Evolutionary conservation across 2,797 vertebrate species (phyloP).

Genomic region (Oophaga sylvatica): DNA sequence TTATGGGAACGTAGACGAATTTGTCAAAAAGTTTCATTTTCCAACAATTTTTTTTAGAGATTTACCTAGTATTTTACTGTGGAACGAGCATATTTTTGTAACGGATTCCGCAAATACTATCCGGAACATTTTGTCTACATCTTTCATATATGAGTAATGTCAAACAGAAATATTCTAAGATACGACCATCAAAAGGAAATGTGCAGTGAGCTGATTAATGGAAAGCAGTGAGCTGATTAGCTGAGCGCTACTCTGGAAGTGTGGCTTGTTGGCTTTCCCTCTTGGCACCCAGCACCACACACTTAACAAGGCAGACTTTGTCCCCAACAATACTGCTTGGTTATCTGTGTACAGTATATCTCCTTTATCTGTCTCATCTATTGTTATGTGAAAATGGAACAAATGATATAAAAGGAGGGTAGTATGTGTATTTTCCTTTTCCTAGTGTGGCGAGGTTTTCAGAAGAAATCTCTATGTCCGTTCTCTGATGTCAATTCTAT

Average conservation of each 20-base stretch:
- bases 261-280: neutral
- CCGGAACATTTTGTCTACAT: neutral
- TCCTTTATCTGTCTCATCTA: neutral
- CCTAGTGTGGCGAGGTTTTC: neutral
- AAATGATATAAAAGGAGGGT: neutral
- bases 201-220: neutral
- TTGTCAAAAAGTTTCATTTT: neutral
- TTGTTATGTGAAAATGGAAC: neutral
- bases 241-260: neutral
- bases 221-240: neutral
- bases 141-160: neutral
- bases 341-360: neutral
- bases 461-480: neutral
- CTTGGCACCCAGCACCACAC: neutral
- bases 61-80: neutral
- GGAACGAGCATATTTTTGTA: neutral
- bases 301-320: neutral
- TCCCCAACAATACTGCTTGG: neutral
- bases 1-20: no score
- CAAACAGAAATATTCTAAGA: neutral
- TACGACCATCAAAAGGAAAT: constrained; percentile 1
- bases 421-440: neutral
- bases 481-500: neutral
- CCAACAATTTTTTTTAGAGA: neutral
- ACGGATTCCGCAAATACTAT: neutral